Conservation (phyloP, 2,113 vertebrate genomes). For the Microcebus lehilahytsara region DNA sequence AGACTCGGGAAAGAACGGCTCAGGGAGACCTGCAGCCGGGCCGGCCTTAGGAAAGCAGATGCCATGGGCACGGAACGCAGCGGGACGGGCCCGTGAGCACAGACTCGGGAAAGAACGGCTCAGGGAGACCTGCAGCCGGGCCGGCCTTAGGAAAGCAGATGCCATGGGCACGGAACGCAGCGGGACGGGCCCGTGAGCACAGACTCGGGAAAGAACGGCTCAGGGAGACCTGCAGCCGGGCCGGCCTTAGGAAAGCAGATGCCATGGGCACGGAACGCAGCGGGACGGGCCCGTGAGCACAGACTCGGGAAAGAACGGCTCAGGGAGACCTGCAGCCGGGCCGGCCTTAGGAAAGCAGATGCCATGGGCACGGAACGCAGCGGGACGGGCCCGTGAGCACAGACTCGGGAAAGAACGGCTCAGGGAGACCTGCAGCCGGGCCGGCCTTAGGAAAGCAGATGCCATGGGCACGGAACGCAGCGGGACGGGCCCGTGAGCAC, state of each 20-base stretch:
- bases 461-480: not conserved
- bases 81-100: not conserved
- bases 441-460: not conserved
- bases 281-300: not conserved
- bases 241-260: not conserved
- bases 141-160: not conserved
- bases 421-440: not conserved
- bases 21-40: not conserved
- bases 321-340: not conserved
- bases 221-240: not conserved
- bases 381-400: not conserved
- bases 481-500: not conserved
- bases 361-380: not conserved
- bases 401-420: not conserved
- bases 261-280: not conserved
- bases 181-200: not conserved
- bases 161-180: not conserved
- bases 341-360: not conserved
- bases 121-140: not conserved
- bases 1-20: not conserved
- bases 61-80: not conserved
- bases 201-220: not conserved
- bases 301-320: not conserved
- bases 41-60: not conserved
- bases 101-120: not conserved